Evolutionary conservation across 2,113 vertebrate genomes (phyloP), one percentile per base, ranked within the genome.

Genomic region (Cettia cetti): DNA sequence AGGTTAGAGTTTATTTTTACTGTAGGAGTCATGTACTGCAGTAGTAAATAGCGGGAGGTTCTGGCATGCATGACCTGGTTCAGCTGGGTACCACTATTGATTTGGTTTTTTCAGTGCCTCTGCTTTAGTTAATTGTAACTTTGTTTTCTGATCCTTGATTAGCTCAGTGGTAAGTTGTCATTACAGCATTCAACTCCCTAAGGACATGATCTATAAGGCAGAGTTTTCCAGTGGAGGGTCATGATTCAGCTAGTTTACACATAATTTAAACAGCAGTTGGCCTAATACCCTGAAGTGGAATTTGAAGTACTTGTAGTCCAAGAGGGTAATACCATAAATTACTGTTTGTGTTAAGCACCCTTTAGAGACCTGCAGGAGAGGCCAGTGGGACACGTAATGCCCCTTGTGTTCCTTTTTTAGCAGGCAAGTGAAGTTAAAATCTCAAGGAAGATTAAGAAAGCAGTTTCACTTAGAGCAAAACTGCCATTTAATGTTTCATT

Each of bases 261-360:
- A 30, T 90, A 79, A 91, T 92, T 94, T 95, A 87, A 91, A 85
- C 90, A 94, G 87, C 84, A 78, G 90, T 96, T 89, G 81, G 39
- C 77, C 77, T 91, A 84, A 95, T 93, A 94, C 57, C 57, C 74
- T 90, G 49, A 91, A 93, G 92, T 92, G 69, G 81, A 82, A 78
- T 94, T 87, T 60, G 56, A 91, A 56, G 52, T 79, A 52, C 77
- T 93, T 76, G 40, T 82, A 54, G 61, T 91, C 47, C 40, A 71
- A 60, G 49, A 79, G 61, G 26, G 40, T 44, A 56, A 79, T 82
- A 64, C 70, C 49, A 64, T 85, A 79, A 91, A 92, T 91, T 47
- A 53, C 11, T 53, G 49, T 94, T 96, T 89, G 78, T 75, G 57
- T 64, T 82, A 79, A 95, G 84, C 69, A 45, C 57, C 91, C 69